Conservation (phyloP, 2,888 invertebrate species). For the Drosophila suboccidentalis region DNA sequence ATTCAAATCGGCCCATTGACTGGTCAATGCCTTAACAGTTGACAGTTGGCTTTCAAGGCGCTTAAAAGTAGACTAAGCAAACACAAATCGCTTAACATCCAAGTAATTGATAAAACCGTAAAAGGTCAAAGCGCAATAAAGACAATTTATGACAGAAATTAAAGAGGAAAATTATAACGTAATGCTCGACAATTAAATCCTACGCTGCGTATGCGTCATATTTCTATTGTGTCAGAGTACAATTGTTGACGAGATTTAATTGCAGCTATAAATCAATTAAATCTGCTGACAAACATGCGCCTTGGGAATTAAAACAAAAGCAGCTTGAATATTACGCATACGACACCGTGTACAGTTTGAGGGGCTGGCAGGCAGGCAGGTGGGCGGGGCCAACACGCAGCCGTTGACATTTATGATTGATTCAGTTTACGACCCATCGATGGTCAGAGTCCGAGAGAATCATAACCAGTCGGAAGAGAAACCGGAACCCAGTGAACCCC, state of each 20-base stretch:
- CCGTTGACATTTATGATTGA: slow-evolving; percentile 76
- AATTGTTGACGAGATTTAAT: slow-evolving; percentile 52
- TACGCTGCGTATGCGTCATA: slow-evolving; percentile 21
- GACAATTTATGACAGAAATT: slow-evolving; percentile 14
- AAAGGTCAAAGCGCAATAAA: slow-evolving; percentile 23
- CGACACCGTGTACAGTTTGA: slow-evolving; percentile 20
- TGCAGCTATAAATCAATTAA: slow-evolving; percentile 68
- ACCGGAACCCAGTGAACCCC: slow-evolving; percentile 18
- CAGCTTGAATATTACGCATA: slow-evolving; percentile 49
- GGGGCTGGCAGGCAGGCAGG: background rate
- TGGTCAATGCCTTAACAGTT: background rate
- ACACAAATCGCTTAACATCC: slow-evolving; percentile 1
- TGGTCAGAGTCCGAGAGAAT: slow-evolving; percentile 15
- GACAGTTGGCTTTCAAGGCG: slow-evolving; percentile 9
- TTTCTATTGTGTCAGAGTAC: slow-evolving; percentile 11
- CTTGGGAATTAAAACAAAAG: slow-evolving; percentile 34
- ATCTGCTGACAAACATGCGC: slow-evolving; percentile 33
- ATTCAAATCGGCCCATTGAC: slow-evolving; percentile 1
- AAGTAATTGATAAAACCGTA: background rate
- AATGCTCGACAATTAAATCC: slow-evolving; percentile 11
- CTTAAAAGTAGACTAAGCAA: slow-evolving; percentile 9
- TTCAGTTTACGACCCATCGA: slow-evolving; percentile 51
- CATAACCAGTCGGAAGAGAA: slow-evolving; percentile 15
- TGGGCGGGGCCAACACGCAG: slow-evolving; percentile 13
- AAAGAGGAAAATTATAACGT: slow-evolving; percentile 2